Evolutionary conservation across 2,888 invertebrate species (phyloP).

Genomic region (Patella caerulea): DNA sequence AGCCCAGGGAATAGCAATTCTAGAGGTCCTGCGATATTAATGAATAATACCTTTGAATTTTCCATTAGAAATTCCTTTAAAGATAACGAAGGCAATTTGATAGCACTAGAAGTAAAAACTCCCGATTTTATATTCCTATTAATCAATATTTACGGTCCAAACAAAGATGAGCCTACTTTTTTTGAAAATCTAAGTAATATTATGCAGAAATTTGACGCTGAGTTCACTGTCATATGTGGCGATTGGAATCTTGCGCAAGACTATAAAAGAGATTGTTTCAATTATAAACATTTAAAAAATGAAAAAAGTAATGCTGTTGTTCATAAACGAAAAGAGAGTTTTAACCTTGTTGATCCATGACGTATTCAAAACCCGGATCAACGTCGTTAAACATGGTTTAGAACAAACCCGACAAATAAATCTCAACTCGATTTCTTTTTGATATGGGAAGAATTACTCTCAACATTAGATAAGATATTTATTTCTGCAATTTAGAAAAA

Average conservation of each 20-base stretch:
- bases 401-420: conserved; percentile 1
- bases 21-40: neutral
- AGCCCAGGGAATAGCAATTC: neutral
- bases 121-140: neutral
- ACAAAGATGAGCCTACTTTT: neutral
- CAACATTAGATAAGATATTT: neutral
- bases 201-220: neutral
- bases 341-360: neutral
- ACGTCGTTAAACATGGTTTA: conserved; percentile 22
- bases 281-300: neutral
- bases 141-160: neutral
- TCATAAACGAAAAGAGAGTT: neutral
- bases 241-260: neutral
- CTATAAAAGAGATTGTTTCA: neutral
- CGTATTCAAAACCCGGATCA: conserved; percentile 9
- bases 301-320: neutral
- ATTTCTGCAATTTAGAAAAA: neutral
- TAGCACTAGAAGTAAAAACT: neutral
- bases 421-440: conserved; percentile 16
- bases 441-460: neutral
- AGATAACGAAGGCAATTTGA: neutral
- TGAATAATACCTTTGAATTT: neutral
- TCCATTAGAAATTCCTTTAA: neutral
- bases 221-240: neutral
- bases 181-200: neutral